A percentile compares a stretch with the other conserved stretches of the same genome.
phyloP scores from a whole-genome alignment of 2,797 vertebrate genomes.

The Cottoperca gobio region DNA sequence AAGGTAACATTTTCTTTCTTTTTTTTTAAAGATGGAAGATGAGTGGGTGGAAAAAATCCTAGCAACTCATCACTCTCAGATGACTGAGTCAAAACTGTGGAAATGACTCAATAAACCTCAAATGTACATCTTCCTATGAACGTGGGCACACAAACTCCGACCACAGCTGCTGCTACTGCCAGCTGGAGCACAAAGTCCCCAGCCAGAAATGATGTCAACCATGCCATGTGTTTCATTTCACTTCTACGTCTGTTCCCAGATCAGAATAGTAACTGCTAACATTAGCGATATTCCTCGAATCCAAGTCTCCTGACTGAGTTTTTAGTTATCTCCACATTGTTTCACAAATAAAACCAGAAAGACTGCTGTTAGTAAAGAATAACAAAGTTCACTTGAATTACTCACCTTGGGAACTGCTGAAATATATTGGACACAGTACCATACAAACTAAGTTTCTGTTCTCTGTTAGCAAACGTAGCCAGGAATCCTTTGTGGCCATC shows the following conservation, averaged over 20 bases:
- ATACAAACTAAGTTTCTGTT: background rate
- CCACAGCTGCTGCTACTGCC: conserved; percentile 40
- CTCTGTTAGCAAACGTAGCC: background rate
- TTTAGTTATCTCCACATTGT: conserved; percentile 2
- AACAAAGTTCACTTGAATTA: background rate
- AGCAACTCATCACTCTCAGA: conserved; percentile 30
- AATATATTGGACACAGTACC: background rate
- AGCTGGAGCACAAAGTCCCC: conserved; percentile 22
- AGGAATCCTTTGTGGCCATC: background rate
- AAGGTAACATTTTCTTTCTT: background rate
- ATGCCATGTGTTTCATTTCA: conserved; percentile 71
- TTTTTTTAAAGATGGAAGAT: background rate
- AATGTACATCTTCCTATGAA: conserved; percentile 30
- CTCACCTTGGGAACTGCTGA: background rate
- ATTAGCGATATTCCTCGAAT: conserved; percentile 37
- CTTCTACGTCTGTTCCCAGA: conserved; percentile 45
- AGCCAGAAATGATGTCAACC: conserved; percentile 71
- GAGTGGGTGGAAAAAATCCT: conserved; percentile 22
- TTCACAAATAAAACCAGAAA: background rate
- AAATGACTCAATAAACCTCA: conserved; percentile 65
- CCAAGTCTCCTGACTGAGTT: conserved; percentile 9
- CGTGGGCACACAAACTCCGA: conserved; percentile 4
- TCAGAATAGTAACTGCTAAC: conserved; percentile 53
- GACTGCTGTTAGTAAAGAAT: background rate
- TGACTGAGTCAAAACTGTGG: conserved; percentile 39